phyloP scores from a whole-genome alignment of 2,797 vertebrate species.

The Poeciliopsis gracilis region DNA sequence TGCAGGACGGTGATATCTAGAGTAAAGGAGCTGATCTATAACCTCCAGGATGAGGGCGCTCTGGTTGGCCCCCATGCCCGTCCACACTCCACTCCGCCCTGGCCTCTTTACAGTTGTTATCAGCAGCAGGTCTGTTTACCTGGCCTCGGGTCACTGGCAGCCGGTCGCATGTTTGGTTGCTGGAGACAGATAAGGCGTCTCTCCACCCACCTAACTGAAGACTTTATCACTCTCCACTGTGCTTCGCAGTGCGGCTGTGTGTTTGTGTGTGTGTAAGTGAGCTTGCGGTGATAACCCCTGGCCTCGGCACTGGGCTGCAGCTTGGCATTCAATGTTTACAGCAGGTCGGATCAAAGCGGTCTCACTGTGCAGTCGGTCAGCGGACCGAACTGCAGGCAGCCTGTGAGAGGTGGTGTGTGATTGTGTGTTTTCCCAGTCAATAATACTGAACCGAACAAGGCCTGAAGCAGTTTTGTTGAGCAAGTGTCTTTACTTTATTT shows the following conservation, averaged over 20 bases:
- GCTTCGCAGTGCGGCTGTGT: conserved; percentile 59
- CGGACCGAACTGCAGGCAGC: conserved; percentile 73
- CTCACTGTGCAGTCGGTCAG: conserved; percentile 78
- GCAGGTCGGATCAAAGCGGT: conserved; percentile 83
- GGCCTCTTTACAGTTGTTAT: conserved; percentile 64
- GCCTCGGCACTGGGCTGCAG: conserved; percentile 51
- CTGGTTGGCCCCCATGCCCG: conserved; percentile 46
- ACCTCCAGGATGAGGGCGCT: conserved; percentile 49
- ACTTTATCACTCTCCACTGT: conserved; percentile 83
- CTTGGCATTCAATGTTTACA: conserved; percentile 64
- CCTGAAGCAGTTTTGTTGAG: conserved; percentile 63
- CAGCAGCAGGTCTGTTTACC: conserved; percentile 81
- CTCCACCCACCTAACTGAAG: conserved; percentile 76
- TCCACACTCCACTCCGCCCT: conserved; percentile 37
- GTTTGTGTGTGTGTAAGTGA: conserved; percentile 39
- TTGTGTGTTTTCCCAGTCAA: conserved; percentile 59
- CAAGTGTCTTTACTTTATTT: conserved; percentile 39
- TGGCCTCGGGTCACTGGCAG: conserved; percentile 75
- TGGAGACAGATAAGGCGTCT: conserved; percentile 85
- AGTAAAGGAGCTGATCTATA: conserved; percentile 20
- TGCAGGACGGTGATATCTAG: conserved; percentile 22
- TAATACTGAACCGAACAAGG: conserved; percentile 74
- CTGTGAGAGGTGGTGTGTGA: conserved; percentile 43
- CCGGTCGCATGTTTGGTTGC: conserved; percentile 70
- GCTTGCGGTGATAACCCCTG: conserved; percentile 76